A percentile compares a stretch with the other conserved stretches of the same genome.
phyloP scores from a whole-genome alignment of 2,113 vertebrate genomes.

The Labeo rohita region DNA sequence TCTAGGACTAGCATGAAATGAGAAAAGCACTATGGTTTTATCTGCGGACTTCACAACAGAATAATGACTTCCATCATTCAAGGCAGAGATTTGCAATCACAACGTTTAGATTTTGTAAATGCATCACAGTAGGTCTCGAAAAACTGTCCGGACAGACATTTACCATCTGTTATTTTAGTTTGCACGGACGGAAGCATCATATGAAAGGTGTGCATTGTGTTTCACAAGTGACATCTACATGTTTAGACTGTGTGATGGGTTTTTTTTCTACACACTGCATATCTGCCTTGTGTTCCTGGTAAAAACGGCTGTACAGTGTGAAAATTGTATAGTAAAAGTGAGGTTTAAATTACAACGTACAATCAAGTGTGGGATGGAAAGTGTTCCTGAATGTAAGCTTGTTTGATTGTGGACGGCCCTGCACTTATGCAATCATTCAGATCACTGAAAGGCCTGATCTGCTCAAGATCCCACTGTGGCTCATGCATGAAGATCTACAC shows the following conservation, averaged over 20 bases:
- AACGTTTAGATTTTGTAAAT: slow-evolving; percentile 19
- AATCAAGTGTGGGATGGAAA: slow-evolving; percentile 64
- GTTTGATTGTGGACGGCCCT: slow-evolving; percentile 59
- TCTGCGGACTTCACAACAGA: slow-evolving; percentile 31
- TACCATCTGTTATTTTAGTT: neutral
- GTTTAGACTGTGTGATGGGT: neutral
- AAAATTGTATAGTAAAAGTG: slow-evolving; percentile 12
- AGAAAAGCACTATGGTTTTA: slow-evolving; percentile 41
- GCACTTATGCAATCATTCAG: slow-evolving; percentile 49
- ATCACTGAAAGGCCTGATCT: slow-evolving; percentile 4
- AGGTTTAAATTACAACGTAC: slow-evolving; percentile 46
- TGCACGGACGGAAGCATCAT: neutral
- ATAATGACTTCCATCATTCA: slow-evolving; percentile 18
- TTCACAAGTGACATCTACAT: neutral
- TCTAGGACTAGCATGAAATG: slow-evolving; percentile 51
- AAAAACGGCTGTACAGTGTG: slow-evolving; percentile 35
- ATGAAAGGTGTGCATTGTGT: slow-evolving; percentile 1
- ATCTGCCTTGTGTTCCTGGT: slow-evolving; percentile 8
- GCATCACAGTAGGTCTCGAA: neutral
- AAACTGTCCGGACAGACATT: slow-evolving; percentile 3
- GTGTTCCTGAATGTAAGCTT: slow-evolving; percentile 74
- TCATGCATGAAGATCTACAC: neutral
- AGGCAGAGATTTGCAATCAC: slow-evolving; percentile 15
- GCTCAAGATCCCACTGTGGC: neutral
- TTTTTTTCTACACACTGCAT: neutral